These are phyloP conservation scores for Brachionus manjavacas DNA, from an alignment of 1,140 invertebrate genomes.

Conservation along the genomic window DNA sequence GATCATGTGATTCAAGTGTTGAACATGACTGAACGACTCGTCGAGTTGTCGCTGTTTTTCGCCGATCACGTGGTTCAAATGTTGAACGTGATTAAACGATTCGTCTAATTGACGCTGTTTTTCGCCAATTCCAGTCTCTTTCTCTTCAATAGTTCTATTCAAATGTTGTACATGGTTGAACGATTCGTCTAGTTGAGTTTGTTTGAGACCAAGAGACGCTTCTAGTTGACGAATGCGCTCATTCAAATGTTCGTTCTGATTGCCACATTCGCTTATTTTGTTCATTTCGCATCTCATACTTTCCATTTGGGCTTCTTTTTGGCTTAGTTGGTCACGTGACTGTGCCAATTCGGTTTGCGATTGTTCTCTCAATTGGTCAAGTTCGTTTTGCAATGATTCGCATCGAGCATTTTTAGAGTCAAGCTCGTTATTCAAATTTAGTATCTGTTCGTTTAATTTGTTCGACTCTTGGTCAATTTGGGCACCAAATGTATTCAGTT, in stretches of 20 bases:
- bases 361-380: background rate
- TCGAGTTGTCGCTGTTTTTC: background rate
- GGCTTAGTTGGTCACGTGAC: background rate
- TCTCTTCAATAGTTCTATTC: background rate
- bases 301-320: background rate
- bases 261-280: background rate
- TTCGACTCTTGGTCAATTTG: background rate
- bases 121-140: background rate
- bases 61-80: background rate
- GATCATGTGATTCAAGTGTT: background rate
- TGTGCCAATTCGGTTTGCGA: background rate
- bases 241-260: background rate
- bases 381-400: background rate
- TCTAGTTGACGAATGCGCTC: background rate
- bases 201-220: background rate
- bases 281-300: background rate
- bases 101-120: slow-evolving; percentile 5
- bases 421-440: background rate
- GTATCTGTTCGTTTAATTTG: background rate
- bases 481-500: background rate
- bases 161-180: background rate
- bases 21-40: background rate
- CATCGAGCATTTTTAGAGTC: background rate
- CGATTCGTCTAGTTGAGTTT: slow-evolving; percentile 8
- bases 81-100: background rate